phyloP scores from a whole-genome alignment of 2,113 vertebrate genomes.

The Baryphthengus martii region DNA sequence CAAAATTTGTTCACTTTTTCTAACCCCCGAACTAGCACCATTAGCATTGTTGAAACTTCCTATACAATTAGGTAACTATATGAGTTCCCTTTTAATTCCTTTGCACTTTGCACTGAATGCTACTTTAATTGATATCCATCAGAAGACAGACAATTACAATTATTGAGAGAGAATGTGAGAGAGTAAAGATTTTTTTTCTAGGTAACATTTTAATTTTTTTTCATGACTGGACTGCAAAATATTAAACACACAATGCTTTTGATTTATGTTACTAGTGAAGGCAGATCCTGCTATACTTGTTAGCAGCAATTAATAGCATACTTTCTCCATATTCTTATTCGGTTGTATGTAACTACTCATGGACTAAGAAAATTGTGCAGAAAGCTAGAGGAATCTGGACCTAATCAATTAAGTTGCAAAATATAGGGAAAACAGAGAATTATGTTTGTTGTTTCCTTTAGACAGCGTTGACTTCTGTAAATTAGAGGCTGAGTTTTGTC shows the following conservation, averaged over 20 bases:
- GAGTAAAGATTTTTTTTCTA: neutral
- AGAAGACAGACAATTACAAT: neutral
- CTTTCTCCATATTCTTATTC: neutral
- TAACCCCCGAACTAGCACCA: neutral
- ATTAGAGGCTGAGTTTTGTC: neutral
- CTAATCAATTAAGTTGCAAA: neutral
- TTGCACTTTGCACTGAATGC: neutral
- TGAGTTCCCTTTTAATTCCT: neutral
- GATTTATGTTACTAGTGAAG: neutral
- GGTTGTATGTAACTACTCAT: neutral
- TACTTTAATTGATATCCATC: neutral
- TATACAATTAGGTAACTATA: neutral
- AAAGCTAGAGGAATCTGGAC: neutral
- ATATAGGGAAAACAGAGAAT: neutral
- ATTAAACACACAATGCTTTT: neutral
- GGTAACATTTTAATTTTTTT: neutral
- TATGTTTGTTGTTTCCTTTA: neutral
- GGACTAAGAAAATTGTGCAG: neutral
- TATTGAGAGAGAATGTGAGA: neutral
- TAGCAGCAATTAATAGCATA: neutral
- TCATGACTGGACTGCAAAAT: neutral
- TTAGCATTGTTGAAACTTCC: neutral
- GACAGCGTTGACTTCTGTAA: neutral
- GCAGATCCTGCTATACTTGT: neutral
- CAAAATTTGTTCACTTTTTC: neutral